Base-by-base conservation (phyloP, 2,113 vertebrate genomes). In the Cettia cetti region DNA sequence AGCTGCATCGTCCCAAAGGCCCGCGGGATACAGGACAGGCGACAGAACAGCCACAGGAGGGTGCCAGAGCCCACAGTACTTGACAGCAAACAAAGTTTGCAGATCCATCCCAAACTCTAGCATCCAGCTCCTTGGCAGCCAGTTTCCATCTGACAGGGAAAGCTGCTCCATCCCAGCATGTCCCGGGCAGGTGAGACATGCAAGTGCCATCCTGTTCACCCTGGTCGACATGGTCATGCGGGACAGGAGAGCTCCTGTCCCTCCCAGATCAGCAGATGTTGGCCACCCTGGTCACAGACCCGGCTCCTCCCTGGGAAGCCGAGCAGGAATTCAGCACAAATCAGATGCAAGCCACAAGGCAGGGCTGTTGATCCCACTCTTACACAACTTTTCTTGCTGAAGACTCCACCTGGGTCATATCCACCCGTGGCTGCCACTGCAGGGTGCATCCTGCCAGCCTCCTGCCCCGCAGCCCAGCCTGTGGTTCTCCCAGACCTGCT, bases 31-130 rank as follows among this genome's bases (percentile, higher is more conserved):
- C 21, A 71, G 68, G 39, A 53, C 57, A 63, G 47, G 53, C 47
- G 87, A 35, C 70, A 75, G 78, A 94, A 76, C 54, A 60, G 88
- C 97, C 96, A 95, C 96, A 95, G 76, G 94, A 93, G 96, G 96
- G 95, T 96, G 95, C 92, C 94, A 96, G 87, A 95, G 94, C 68
- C 89, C 86, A 30, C 86, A 56, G 47, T 81, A 96, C 64, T 1
- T 22, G 47, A 52, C 23, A 66, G 65, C 69, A 33, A 61, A 17
- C 26, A 5, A 76, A 86, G 71, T 54, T 50, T 24, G 56, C 24
- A 27, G 47, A 15, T 83, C 50, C 33, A 37, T 13, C 35, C 59
- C 59, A 20, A 57, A 33, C 54, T 1, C 10, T 2, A 6, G 6
- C 23, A 7, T 5, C 63, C 39, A 24, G 16, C 9, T 52, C 10